Evolutionary conservation across 2,113 vertebrate genomes (phyloP).

Genomic region (Aphelocoma coerulescens): DNA sequence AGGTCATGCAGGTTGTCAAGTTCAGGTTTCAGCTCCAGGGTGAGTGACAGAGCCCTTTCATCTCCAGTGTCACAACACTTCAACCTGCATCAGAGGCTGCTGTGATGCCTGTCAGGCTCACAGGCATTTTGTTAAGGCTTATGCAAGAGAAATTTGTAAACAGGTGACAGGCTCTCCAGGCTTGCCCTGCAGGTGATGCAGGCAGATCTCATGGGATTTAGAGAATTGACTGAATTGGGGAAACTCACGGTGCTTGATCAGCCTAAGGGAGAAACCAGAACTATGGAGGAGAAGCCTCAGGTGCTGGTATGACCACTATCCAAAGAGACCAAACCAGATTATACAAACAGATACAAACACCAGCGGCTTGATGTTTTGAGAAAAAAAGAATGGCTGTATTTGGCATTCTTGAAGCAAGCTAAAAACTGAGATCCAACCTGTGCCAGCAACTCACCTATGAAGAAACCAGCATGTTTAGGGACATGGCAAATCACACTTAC

Average conservation of each 20-base stretch:
- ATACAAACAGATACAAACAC: not conserved
- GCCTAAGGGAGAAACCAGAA: not conserved
- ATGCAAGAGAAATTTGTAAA: not conserved
- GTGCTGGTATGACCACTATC: not conserved
- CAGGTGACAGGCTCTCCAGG: not conserved
- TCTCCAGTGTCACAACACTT: not conserved
- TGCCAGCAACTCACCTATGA: not conserved
- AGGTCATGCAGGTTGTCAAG: not conserved
- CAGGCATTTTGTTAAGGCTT: not conserved
- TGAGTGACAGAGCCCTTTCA: not conserved
- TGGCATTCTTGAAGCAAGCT: not conserved
- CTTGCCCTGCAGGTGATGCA: not conserved
- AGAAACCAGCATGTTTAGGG: not conserved
- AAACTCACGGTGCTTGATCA: not conserved
- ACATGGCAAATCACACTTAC: not conserved
- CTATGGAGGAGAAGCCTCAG: accelerated
- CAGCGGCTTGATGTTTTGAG: not conserved
- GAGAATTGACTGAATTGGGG: not conserved
- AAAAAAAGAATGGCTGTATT: not conserved
- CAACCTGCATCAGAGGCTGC: not conserved
- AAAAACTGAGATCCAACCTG: not conserved
- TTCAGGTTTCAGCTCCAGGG: not conserved
- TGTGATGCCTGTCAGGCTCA: not conserved
- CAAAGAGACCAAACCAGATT: not conserved
- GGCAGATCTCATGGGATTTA: not conserved